Evolutionary conservation across 2,113 vertebrate species (phyloP), one percentile per base, ranked within the genome.

Genomic region (Ascaphus truei): DNA sequence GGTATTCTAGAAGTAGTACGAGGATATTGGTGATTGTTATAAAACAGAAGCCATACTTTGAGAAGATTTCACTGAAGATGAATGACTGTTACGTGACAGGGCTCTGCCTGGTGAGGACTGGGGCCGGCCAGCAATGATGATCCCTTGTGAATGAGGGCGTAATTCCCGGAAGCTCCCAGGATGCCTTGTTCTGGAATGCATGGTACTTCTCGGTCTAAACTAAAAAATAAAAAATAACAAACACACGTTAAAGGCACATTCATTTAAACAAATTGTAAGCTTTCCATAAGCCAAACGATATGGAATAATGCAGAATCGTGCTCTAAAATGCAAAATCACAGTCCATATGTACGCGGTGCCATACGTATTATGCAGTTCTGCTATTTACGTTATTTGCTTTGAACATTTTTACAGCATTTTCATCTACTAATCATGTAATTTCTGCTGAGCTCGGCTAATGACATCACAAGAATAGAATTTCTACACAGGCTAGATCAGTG

Each of bases 101-200:
- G n/a, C 29, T 51, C 45, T 50, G 34, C 43, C 22, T 3, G 23
- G 7, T 2, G 56, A 30, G 4, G 67, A 71, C 4, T 9, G 25
- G 3, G 67, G 67, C n/a, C 67, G 67, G 0, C 45, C 57, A 4
- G 31, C 10, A 41, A 71, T 50, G 25, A 11, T 31, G 67, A 71
- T 43, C 15, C 67, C 47, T 3, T 47, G 56, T 0, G 67, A 61
- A 3, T 52, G 57, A 3, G 67, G 67, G n/a, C 45, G 57, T 22
- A 71, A 5, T 1, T 59, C 67, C 0, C 6, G 22, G 1, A 41
- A 39, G 20, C 20, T 48, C 2, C 30, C 30, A 13, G 29, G 10
- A 23, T 43, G 41, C 55, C 36, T 59, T 5, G 29, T 31, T 29
- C 15, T 20, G 33, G 57, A 52, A 20, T 61, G 11, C 47, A 61